Percentiles rank a stretch among this genome's conserved stretches.
Evolutionary conservation across 2,888 invertebrate species (phyloP).

Genomic region (Phortica okadai): DNA sequence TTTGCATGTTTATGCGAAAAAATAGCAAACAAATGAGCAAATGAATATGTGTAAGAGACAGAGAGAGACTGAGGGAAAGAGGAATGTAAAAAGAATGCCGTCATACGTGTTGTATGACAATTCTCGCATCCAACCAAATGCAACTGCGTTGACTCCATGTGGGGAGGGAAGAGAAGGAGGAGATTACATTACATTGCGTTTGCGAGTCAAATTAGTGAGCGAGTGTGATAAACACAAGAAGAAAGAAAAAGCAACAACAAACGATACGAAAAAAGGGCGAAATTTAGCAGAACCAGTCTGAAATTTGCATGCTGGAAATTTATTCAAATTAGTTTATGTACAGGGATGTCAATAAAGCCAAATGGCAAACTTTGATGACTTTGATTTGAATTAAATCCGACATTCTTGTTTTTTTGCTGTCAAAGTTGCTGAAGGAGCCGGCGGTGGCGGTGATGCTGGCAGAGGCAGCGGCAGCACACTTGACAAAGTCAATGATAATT

Average conservation of each 20-base stretch:
- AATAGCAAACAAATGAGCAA: constrained; percentile 1
- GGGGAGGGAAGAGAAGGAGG: not conserved
- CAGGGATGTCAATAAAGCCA: constrained; percentile 21
- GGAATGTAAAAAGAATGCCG: not conserved
- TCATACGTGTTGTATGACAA: constrained; percentile 12
- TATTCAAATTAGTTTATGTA: constrained; percentile 27
- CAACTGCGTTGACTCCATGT: not conserved
- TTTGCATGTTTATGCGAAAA: constrained; percentile 69
- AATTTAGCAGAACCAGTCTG: not conserved
- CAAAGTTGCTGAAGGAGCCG: not conserved
- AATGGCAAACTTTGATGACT: constrained; percentile 3
- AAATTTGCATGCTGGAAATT: constrained; percentile 22
- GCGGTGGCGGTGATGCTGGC: no score
- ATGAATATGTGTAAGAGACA: not conserved
- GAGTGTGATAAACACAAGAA: not conserved
- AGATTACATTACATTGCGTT: not conserved
- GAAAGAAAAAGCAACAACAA: not conserved
- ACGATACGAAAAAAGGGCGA: not conserved
- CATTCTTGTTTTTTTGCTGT: not conserved
- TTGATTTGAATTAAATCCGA: not conserved
- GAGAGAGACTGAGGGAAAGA: not conserved
- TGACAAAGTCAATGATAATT: no score
- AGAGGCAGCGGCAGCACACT: no score
- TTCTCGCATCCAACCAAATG: constrained; percentile 2
- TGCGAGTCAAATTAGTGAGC: constrained; percentile 1